Conservation (phyloP, 2,113 vertebrate genomes). For the Jaculus jaculus region DNA sequence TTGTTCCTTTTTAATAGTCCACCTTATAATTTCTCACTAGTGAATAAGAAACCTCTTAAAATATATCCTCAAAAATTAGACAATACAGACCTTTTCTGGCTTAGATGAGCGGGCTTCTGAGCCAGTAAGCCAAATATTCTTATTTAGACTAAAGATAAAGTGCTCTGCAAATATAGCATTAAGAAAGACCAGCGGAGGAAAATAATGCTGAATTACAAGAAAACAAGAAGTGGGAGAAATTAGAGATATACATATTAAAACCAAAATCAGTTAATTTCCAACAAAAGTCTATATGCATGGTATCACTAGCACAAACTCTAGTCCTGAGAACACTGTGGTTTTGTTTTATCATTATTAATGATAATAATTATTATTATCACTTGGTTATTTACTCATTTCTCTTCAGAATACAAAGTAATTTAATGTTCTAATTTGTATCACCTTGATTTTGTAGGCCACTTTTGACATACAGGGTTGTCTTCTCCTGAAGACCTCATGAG, state of each 20-base stretch:
- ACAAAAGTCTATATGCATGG: neutral
- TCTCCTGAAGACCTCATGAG: constrained; percentile 14
- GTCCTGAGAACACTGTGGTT: neutral
- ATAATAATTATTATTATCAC: too few species aligned
- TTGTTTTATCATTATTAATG: too few species aligned
- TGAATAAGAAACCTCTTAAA: constrained; percentile 65
- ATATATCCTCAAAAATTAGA: constrained; percentile 62
- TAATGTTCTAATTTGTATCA: neutral
- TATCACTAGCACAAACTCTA: neutral
- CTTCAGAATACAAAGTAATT: neutral
- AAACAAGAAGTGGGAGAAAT: constrained; percentile 49
- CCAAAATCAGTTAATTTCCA: neutral
- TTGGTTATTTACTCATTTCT: neutral
- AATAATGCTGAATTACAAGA: neutral
- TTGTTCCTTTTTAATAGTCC: constrained; percentile 61
- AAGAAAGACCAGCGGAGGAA: neutral
- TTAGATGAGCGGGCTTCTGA: constrained; percentile 46
- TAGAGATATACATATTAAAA: neutral
- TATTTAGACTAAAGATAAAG: constrained; percentile 66
- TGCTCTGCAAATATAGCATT: constrained; percentile 13
- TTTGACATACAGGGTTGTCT: constrained; percentile 13
- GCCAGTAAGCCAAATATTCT: constrained; percentile 61
- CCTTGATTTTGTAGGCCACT: neutral
- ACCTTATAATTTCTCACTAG: constrained; percentile 62
- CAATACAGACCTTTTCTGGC: constrained; percentile 47